phyloP scores from a whole-genome alignment of 2,888 invertebrate genomes.

The Drosophila bunnanda region DNA sequence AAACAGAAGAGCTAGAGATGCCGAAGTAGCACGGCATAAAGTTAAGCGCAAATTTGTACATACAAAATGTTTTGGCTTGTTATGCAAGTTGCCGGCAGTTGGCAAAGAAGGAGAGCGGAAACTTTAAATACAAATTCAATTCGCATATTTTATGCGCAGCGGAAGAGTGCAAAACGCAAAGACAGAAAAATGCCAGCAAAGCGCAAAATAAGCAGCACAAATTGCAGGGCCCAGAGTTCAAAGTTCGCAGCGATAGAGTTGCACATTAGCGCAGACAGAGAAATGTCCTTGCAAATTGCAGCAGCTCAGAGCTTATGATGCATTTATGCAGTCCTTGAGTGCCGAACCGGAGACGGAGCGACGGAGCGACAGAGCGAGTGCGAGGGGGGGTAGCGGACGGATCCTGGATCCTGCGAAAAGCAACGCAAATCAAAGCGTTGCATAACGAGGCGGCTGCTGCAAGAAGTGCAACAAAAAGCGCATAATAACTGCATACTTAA shows the following conservation, averaged over 20 bases:
- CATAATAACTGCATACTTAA: constrained; percentile 77
- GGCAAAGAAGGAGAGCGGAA: constrained; percentile 39
- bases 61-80: constrained; percentile 80
- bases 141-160: constrained; percentile 76
- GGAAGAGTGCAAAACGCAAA: constrained; percentile 61
- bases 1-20: not conserved
- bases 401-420: constrained; percentile 32
- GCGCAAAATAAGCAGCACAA: constrained; percentile 76
- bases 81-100: constrained; percentile 66
- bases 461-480: constrained; percentile 76
- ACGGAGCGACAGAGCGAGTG: too few relatives aligned
- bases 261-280: constrained; percentile 70
- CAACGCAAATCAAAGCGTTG: constrained; percentile 61
- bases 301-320: constrained; percentile 72
- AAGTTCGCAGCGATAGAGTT: constrained; percentile 61
- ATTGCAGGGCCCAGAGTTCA: constrained; percentile 64
- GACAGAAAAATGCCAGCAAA: constrained; percentile 64
- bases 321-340: constrained; percentile 74
- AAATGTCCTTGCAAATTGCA: constrained; percentile 74
- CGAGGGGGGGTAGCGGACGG: not conserved
- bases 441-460: constrained; percentile 70
- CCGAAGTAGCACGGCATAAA: constrained; percentile 39
- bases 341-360: constrained; percentile 25
- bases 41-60: constrained; percentile 78
- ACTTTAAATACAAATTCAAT: constrained; percentile 81